Base-by-base conservation (phyloP, 2,888 invertebrate genomes). In the Unio pictorum region DNA sequence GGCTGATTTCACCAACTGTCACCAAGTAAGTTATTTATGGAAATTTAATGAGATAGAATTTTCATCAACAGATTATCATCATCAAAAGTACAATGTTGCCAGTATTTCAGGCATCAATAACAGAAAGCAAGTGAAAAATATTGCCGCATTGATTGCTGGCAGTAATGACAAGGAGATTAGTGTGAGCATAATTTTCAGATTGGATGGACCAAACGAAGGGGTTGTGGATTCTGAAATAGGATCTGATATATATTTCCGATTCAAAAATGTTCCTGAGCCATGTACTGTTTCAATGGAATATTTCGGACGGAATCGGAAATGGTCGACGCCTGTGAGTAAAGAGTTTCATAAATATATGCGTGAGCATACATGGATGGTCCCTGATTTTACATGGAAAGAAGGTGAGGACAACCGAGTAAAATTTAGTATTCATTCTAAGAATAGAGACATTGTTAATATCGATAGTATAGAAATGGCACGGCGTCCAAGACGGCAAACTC, bases 151-250 rank as follows among this genome's bases (percentile, higher is more conserved):
- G 17, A 55, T 20, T 8, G 30, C 34, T 45, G 55, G 63, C 5
- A 55, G 5, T 67, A 28, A 23, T 58, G 23, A 64, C 28, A 23
- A 30, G 62, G 55, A 69, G 55, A 23, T 76, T 5, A 45, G 8
- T 45, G 66, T 74, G 0, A 65, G 45, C 45, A 45, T 45, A 69
- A 3, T 81, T 83, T 69, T 58, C 61, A 4, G 15, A 45, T 64
- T 82, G 20, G 67, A 71, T 34, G 82, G 82, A 15, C 73, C 68
- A 26, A 73, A 66, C 20, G 69, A 58, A 3, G 84, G 82, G 8
- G 69, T 70, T 18, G 74, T 75, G 17, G 79, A 84, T 64, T 79
- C 82, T 11, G 79, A 80, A 54, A 80, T 82, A n/a, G 84, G 84
- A 18, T 78, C 80, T 0, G 34, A 55, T n/a, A 64, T 82, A n/a